These are phyloP conservation scores for Diadegma fenestrale DNA, from an alignment of 2,888 invertebrate species.

Conservation along the genomic window DNA sequence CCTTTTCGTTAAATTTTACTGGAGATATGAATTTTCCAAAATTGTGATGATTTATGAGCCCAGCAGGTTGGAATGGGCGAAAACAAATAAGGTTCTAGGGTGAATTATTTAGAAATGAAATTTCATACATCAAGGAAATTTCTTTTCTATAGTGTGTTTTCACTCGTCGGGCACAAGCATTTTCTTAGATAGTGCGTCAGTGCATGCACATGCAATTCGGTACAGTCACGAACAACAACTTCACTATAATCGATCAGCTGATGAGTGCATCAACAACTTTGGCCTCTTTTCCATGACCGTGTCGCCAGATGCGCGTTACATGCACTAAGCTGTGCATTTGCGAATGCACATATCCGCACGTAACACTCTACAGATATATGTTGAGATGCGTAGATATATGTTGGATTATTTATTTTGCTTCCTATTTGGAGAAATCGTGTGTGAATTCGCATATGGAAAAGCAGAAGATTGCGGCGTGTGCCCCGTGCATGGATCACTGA, in stretches of 20 bases:
- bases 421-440: conserved; percentile 49
- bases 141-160: background rate
- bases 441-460: conserved; percentile 25
- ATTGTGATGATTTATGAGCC: no score
- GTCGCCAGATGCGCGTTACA: conserved; percentile 15
- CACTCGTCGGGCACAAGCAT: background rate
- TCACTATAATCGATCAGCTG: conserved; percentile 50
- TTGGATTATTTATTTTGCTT: conserved; percentile 15
- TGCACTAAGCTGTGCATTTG: background rate
- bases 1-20: no score
- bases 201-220: background rate
- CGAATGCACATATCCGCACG: conserved; percentile 26
- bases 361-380: conserved; percentile 20
- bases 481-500: conserved; percentile 61
- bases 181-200: background rate
- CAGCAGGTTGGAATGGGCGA: no score
- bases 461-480: conserved; percentile 56
- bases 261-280: conserved; percentile 53
- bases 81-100: no score
- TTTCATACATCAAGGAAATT: background rate
- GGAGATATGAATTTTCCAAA: no score
- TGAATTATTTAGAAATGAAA: background rate
- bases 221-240: conserved; percentile 1
- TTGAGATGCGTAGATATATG: background rate
- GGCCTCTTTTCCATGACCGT: conserved; percentile 56